Conservation (phyloP, 2,888 invertebrate species). For the Drosophila yooni region DNA sequence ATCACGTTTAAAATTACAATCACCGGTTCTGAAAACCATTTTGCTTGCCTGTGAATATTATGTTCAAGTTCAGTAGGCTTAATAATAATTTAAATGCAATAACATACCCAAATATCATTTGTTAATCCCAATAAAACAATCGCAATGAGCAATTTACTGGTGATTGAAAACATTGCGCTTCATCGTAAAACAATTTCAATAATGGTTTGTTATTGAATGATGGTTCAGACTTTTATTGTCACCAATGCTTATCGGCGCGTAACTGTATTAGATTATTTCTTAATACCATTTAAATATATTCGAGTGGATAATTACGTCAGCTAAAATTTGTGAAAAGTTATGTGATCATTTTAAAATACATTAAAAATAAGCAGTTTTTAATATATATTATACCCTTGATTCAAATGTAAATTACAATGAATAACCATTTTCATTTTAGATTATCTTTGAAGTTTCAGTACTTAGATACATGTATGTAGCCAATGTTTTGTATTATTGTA, state of each 20-base stretch:
- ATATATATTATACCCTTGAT: no score
- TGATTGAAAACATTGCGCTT: conserved; percentile 19
- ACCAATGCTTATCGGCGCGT: conserved; percentile 10
- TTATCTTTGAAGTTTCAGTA: neutral
- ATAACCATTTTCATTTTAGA: neutral
- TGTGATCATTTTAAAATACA: neutral
- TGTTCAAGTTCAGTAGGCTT: neutral
- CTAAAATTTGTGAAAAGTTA: neutral
- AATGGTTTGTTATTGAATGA: neutral
- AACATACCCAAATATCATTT: conserved; percentile 39
- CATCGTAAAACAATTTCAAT: conserved; percentile 5
- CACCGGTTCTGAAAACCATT: conserved; percentile 44
- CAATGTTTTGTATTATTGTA: neutral
- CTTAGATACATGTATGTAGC: neutral
- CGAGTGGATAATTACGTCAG: neutral
- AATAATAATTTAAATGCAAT: neutral
- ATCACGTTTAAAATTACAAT: conserved; percentile 38
- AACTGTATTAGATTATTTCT: neutral
- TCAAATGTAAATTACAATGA: neutral
- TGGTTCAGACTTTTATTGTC: neutral
- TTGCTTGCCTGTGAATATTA: conserved; percentile 34
- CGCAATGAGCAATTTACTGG: neutral
- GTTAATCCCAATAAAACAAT: conserved; percentile 7
- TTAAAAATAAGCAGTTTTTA: no score
- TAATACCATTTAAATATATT: neutral